These are phyloP conservation scores for Monopterus albus DNA, from an alignment of 2,113 vertebrate genomes.

Conservation along the genomic window DNA sequence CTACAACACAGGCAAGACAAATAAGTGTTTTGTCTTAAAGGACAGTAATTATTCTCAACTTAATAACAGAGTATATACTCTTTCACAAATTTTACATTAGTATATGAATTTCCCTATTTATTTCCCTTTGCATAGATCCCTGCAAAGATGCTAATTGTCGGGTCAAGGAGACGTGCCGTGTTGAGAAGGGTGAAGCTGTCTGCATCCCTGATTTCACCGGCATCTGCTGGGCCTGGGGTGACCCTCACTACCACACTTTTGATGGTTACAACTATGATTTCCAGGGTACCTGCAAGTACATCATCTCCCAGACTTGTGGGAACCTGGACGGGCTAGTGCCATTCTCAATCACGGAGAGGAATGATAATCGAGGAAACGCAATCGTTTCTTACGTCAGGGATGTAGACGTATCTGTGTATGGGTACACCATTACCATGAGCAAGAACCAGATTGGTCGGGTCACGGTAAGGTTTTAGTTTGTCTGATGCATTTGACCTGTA, in stretches of 20 bases:
- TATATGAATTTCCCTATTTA: background rate
- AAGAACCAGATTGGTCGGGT: conserved; percentile 80
- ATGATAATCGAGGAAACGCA: conserved; percentile 80
- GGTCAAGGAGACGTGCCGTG: conserved; percentile 81
- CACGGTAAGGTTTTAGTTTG: conserved; percentile 76
- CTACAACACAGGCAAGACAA: conserved; percentile 79
- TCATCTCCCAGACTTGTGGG: conserved; percentile 75
- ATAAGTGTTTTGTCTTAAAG: background rate
- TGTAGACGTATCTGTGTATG: conserved; percentile 74
- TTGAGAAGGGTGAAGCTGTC: conserved; percentile 58
- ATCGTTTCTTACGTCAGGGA: conserved; percentile 80
- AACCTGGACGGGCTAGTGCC: conserved; percentile 71
- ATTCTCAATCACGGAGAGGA: conserved; percentile 85
- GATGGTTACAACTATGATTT: conserved; percentile 84
- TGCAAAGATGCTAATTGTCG: conserved; percentile 81
- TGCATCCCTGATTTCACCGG: conserved; percentile 80
- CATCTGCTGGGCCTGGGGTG: conserved; percentile 81
- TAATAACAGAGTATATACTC: background rate
- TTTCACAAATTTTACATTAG: too few relatives aligned
- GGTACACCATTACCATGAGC: conserved; percentile 75
- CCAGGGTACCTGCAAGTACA: conserved; percentile 86
- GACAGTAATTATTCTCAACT: background rate
- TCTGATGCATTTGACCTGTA: background rate
- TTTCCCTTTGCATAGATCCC: conserved; percentile 75
- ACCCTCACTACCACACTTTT: conserved; percentile 85